Evolutionary conservation across 2,888 invertebrate genomes (phyloP).

Genomic region (Caradrina kadenii): DNA sequence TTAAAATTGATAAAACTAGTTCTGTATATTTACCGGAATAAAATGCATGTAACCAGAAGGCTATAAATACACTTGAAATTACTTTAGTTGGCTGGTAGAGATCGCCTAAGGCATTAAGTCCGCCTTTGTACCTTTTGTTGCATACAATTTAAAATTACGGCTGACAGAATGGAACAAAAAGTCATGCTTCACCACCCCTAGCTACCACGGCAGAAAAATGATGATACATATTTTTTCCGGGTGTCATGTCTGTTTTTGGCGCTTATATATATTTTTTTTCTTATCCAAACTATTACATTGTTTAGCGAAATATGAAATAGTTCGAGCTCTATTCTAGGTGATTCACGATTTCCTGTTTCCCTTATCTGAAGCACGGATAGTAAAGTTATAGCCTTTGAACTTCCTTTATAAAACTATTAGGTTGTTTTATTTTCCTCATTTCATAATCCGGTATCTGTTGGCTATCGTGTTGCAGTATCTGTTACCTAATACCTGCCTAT

Average conservation of each 20-base stretch:
- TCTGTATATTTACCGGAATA: no score
- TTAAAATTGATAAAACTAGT: no score
- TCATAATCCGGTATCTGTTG: slow-evolving; percentile 2
- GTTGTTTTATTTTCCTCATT: slow-evolving; percentile 9
- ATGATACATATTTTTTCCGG: neutral
- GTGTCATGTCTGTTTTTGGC: neutral
- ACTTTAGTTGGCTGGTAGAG: no score
- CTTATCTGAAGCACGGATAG: neutral
- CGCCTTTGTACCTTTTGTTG: no score
- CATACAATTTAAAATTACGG: no score
- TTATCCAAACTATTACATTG: neutral
- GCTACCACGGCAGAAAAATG: no score
- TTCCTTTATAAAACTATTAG: neutral
- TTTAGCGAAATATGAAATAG: neutral
- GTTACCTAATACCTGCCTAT: neutral
- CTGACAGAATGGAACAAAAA: no score
- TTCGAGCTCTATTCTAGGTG: slow-evolving; percentile 2
- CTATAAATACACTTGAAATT: no score
- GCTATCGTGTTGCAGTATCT: neutral
- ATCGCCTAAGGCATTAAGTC: no score
- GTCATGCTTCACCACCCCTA: no score
- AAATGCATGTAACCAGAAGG: no score
- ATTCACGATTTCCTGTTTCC: slow-evolving; percentile 2
- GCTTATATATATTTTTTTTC: neutral
- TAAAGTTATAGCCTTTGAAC: slow-evolving; percentile 1